phyloP scores from a whole-genome alignment of 2,797 vertebrate genomes.

The Micromesistius poutassou region DNA sequence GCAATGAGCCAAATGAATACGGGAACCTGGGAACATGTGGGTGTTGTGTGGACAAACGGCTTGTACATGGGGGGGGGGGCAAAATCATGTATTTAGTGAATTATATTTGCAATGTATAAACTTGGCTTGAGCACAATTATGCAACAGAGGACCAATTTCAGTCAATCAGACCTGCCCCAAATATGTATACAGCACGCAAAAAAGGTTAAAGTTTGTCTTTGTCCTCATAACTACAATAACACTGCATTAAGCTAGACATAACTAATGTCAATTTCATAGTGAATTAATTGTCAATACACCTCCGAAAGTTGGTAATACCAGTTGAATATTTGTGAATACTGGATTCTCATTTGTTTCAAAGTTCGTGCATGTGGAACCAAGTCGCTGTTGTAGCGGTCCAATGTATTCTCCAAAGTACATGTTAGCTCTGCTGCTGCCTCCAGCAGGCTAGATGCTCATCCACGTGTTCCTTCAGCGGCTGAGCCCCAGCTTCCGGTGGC shows the following conservation, averaged over 20 bases:
- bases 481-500: conserved; percentile 64
- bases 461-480: conserved; percentile 70
- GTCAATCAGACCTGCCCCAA: neutral
- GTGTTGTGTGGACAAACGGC: conserved; percentile 32
- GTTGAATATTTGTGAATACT: neutral
- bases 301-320: neutral
- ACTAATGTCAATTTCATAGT: neutral
- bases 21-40: conserved; percentile 65
- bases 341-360: neutral
- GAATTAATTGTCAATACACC: neutral
- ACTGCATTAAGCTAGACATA: neutral
- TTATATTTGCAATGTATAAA: neutral
- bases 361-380: conserved; percentile 27
- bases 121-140: neutral
- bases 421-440: conserved; percentile 66
- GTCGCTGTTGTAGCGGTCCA: conserved; percentile 34
- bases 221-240: neutral
- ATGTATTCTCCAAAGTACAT: conserved; percentile 61
- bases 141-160: neutral
- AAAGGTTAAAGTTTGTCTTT: neutral
- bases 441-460: conserved; percentile 65
- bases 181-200: neutral
- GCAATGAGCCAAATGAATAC: conserved; percentile 87
- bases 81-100: neutral
- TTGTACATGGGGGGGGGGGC: neutral